Base-by-base conservation (phyloP, 2,113 vertebrate species). In the Ameiurus melas region DNA sequence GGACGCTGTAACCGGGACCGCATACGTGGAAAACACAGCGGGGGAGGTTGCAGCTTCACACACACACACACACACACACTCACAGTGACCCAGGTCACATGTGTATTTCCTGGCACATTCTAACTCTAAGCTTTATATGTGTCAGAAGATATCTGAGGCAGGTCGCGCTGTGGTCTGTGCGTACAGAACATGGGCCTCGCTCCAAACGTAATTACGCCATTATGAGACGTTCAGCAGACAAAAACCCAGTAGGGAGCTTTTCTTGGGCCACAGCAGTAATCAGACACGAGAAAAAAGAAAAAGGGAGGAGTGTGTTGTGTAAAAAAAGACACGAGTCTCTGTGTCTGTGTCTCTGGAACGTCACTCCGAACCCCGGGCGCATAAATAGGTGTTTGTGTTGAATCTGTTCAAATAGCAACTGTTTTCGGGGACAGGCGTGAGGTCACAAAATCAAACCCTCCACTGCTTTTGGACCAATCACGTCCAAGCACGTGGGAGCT, bases 131-230 rank as follows among this genome's bases (percentile, higher is more conserved):
- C 16, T 51, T 85, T 55, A 64, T 77, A 36, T 51, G 87, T 78
- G 70, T 78, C 47, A 77, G 39, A 36, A 78, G 53, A 77, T 73
- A 53, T 64, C 36, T 14, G 20, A 25, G 57, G 1, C 55, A 43
- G 55, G 14, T 57, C 80, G 1, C 25, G 5, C 33, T 47, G 25
- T 51, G 55, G 17, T 64, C 85, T 51, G n/a, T 79, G 19, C 14
- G 3, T 20, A 51, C 77, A 55, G 77, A 3, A 33, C 17, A 55
- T 1, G 30, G 39, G 27, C 55, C 68, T 53, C 19, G 12, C 77
- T 53, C 87, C 30, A 27, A 62, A 64, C 16, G 66, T 36, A 27
- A 73, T 87, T 87, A 57, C 30, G n/a, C 68, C 66, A 85, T 85
- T 73, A 85, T 25, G 7, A 55, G 66, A 53, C 66, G 58, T n/a